Base-by-base conservation (phyloP, 1,140 invertebrate species). In the Neodiprion virginianus region DNA sequence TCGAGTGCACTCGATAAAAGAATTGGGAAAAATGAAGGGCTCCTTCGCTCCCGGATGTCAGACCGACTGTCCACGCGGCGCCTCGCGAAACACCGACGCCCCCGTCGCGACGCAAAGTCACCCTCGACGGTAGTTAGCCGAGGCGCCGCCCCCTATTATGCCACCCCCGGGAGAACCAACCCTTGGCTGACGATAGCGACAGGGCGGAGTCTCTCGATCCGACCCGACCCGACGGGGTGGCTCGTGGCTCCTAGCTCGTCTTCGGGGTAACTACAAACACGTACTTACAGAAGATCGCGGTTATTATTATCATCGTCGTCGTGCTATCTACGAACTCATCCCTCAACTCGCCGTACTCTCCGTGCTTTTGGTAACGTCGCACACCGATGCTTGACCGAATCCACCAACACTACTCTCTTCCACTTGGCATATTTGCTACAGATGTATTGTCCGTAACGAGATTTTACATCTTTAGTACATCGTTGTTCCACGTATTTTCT, bases 201-300 rank as follows among this genome's bases (percentile, higher is more conserved):
- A 61, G 48, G 80, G 76, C 72, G 73, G 75, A 75, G 85, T 85
- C 85, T 85, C 85, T 85, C 79, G 86, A 79, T 53, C 78, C 61
- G 17, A 47, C 74, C 77, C 75, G 68, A 28, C 12, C 75, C 75
- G 75, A 74, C 76, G 80, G 80, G 82, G 79, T 83, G 84, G 83
- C 78, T 61, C 53, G 53, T 61, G 53, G 53, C 53, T 61, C 53
- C 11, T 61, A 17, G 53, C 4, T 86, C 83, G 84, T 84, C 81
- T 86, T 83, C 86, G 83, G 85, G 85, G 87, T 87, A 87, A 88
- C 85, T 88, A 88, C 87, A 86, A 87, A 87, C 84, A 87, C 85
- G 85, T 88, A 86, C 82, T 88, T 88, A 88, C 83, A 80, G 83
- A 84, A 86, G n/a, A 12, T 61, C 53, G 53, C 53, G 11, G 53